Conservation (phyloP, 2,888 invertebrate genomes). For the Lithodes maja region DNA sequence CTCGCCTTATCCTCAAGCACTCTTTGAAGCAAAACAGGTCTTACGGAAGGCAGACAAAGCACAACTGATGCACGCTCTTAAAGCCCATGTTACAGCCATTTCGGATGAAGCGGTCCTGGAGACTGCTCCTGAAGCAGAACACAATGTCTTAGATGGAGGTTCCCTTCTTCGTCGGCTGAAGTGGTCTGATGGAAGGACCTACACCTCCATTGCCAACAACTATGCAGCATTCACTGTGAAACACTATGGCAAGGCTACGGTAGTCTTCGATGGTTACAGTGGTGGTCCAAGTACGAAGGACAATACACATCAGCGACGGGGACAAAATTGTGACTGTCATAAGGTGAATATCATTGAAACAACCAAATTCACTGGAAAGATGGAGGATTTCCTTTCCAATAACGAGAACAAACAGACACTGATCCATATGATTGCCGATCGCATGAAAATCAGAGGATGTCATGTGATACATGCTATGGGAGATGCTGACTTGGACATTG, state of each 20-base stretch:
- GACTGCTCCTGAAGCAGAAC: neutral
- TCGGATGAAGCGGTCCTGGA: neutral
- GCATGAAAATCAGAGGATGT: neutral
- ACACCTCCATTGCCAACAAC: neutral
- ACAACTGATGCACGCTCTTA: neutral
- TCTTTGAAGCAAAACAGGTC: neutral
- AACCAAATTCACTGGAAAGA: neutral
- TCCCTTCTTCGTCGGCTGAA: neutral
- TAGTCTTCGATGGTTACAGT: neutral
- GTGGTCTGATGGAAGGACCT: neutral
- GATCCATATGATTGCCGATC: neutral
- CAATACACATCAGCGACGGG: conserved; percentile 5
- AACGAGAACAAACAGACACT: neutral
- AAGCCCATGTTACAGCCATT: neutral
- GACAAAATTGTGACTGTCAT: neutral
- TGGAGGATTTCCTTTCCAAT: neutral
- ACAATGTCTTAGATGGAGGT: conserved; percentile 5
- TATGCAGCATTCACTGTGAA: conserved; percentile 5
- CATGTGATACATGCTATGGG: neutral
- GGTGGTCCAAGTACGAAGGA: neutral
- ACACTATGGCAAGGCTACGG: neutral
- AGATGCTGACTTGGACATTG: neutral
- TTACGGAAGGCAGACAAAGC: neutral
- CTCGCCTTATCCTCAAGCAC: neutral
- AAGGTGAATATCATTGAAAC: neutral